Base-by-base conservation (phyloP, 2,113 vertebrate species). In the Cottus gobio region DNA sequence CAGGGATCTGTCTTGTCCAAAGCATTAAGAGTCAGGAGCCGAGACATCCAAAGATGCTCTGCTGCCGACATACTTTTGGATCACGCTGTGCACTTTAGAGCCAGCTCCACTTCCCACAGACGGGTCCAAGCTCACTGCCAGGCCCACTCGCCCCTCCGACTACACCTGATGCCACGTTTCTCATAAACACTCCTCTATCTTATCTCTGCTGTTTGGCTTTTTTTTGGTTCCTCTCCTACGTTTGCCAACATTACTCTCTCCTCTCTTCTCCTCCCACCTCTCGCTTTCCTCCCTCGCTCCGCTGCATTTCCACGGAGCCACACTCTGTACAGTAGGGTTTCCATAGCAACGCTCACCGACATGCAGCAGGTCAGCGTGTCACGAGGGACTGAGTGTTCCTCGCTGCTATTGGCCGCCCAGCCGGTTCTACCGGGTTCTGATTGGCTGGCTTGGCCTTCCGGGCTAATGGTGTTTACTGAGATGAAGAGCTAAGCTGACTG, bases 381-480 rank as follows among this genome's bases (percentile, higher is more conserved):
- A 94, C 76, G 58, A 80, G 93, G 92, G 94, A 93, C 84, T 78
- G 80, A 28, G 78, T 79, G 81, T 87, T 91, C 84, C 39, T 57
- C 2, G 13, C 65, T 31, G 71, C 83, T 13, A 93, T 93, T 92
- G 92, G 93, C 76, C 9, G 2, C 42, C 46, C 24, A 7, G 67
- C 57, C 37, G 46, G 69, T 66, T 78, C 36, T 67, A 1, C 83
- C 1, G 20, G 20, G 50, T 79, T 86, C 62, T 54, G 88, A 95
- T 94, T 95, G 95, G 95, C 88, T 71, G 77, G 57, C 67, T 79
- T 62, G 82, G 74, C 66, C 90, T 91, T 91, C 86, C 52, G 77
- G 87, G 85, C 87, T 94, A 92, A 93, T 93, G 87, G 89, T 94
- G 93, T 95, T 95, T 93, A 93, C 93, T 79, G 88, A 93, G 91